Percentiles rank a stretch among this genome's conserved stretches.
Conservation (phyloP, 2,888 invertebrate species). For the Parelbella ahira region DNA sequence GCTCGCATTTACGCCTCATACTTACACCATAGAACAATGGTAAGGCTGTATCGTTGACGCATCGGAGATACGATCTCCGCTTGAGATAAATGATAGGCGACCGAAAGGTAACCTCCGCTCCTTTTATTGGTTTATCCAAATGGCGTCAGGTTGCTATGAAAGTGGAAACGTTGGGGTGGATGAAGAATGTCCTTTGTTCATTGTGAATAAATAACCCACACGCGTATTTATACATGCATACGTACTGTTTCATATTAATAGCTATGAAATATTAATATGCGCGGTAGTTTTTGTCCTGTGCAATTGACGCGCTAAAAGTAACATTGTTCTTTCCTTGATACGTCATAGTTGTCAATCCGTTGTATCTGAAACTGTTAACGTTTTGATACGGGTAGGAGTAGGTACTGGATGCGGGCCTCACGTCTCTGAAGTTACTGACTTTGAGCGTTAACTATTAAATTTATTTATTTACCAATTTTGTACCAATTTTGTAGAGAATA, state of each 20-base stretch:
- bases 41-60: constrained; percentile 35
- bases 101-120: constrained; percentile 31
- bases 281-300: too few species aligned
- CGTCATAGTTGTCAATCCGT: too few species aligned
- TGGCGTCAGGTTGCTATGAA: constrained; percentile 30
- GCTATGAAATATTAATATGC: constrained; percentile 12
- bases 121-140: constrained; percentile 38
- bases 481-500: too few species aligned
- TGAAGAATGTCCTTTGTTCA: constrained; percentile 67
- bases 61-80: constrained; percentile 35
- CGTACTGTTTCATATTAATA: constrained; percentile 21
- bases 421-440: too few species aligned
- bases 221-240: constrained; percentile 14
- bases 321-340: too few species aligned
- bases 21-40: constrained; percentile 34
- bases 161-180: constrained; percentile 29
- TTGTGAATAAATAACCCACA: constrained; percentile 23
- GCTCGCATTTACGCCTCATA: constrained; percentile 16
- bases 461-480: too few species aligned
- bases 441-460: too few species aligned
- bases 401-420: too few species aligned
- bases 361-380: too few species aligned
- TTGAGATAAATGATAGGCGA: constrained; percentile 36
- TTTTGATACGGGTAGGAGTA: too few species aligned
- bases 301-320: too few species aligned